Evolutionary conservation across 2,113 vertebrate genomes (phyloP).

Genomic region (Pseudorasbora parva): DNA sequence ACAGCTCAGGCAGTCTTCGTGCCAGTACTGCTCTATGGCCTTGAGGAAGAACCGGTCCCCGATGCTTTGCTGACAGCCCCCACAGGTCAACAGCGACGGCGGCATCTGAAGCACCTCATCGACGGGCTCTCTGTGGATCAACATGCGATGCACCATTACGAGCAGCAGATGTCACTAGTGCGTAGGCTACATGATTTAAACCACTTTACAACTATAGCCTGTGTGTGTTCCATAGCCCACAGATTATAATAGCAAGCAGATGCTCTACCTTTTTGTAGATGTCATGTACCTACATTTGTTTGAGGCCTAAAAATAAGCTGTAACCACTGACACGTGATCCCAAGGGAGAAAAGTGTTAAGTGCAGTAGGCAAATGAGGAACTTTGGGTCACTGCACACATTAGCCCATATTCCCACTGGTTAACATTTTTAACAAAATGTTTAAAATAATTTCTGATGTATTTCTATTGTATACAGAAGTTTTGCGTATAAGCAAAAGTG

Average conservation of each 20-base stretch:
- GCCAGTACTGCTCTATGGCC: constrained; percentile 99
- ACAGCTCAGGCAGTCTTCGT: constrained; percentile 98
- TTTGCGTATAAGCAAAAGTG: not conserved
- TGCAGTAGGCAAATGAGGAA: constrained; percentile 3
- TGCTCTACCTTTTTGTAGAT: not conserved
- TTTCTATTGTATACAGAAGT: not conserved
- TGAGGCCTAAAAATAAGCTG: not conserved
- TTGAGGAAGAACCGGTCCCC: constrained; percentile 98
- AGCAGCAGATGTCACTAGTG: not conserved
- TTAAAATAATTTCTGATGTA: not conserved
- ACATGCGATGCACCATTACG: not conserved
- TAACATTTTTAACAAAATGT: not conserved
- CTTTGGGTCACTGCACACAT: constrained; percentile 18
- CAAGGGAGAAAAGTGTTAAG: constrained; percentile 7
- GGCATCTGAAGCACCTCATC: constrained; percentile 98
- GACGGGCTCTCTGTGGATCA: constrained; percentile 86
- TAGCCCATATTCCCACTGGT: not conserved
- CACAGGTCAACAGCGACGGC: constrained; percentile 92
- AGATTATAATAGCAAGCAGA: not conserved
- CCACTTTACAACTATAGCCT: not conserved
- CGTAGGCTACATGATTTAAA: not conserved
- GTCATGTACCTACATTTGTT: not conserved
- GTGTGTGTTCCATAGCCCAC: not conserved
- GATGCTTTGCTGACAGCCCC: constrained; percentile 97
- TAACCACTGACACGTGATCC: not conserved